A percentile compares a stretch with the other conserved stretches of the same genome.
Evolutionary conservation across 2,113 vertebrate genomes (phyloP).

Genomic region (Ptilorrhoa leucosticta): DNA sequence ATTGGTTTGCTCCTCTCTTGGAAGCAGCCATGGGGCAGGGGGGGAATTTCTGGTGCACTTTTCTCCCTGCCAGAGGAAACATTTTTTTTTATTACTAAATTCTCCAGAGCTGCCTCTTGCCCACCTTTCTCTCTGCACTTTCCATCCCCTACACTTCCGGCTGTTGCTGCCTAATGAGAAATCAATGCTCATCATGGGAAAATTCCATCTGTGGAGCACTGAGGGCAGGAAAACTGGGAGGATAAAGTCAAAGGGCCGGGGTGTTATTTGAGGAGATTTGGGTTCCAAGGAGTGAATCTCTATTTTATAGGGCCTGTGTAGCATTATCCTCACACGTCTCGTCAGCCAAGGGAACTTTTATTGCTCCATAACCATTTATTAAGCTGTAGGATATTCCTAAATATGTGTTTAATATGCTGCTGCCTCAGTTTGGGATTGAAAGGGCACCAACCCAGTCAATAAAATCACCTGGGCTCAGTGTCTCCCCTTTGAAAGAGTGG

Average conservation of each 20-base stretch:
- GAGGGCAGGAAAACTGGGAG: neutral
- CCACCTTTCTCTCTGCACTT: neutral
- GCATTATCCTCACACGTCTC: slow-evolving; percentile 42
- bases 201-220: neutral
- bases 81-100: neutral
- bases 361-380: slow-evolving; percentile 38
- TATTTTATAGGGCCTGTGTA: slow-evolving; percentile 32
- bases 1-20: neutral
- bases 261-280: slow-evolving; percentile 18
- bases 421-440: slow-evolving; percentile 43
- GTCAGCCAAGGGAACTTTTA: slow-evolving; percentile 55
- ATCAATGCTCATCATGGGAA: slow-evolving; percentile 5
- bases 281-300: slow-evolving; percentile 4
- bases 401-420: slow-evolving; percentile 37
- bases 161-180: neutral
- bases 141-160: neutral
- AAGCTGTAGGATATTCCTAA: slow-evolving; percentile 46
- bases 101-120: neutral
- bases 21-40: neutral
- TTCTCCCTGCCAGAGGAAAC: neutral
- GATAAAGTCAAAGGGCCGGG: neutral
- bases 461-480: slow-evolving; percentile 13
- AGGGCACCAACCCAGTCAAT: slow-evolving; percentile 37
- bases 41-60: neutral
- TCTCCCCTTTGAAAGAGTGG: neutral